Evolutionary conservation across 1,140 invertebrate species (phyloP), one percentile per base, ranked within the genome.

Genomic region (Musca domestica): DNA sequence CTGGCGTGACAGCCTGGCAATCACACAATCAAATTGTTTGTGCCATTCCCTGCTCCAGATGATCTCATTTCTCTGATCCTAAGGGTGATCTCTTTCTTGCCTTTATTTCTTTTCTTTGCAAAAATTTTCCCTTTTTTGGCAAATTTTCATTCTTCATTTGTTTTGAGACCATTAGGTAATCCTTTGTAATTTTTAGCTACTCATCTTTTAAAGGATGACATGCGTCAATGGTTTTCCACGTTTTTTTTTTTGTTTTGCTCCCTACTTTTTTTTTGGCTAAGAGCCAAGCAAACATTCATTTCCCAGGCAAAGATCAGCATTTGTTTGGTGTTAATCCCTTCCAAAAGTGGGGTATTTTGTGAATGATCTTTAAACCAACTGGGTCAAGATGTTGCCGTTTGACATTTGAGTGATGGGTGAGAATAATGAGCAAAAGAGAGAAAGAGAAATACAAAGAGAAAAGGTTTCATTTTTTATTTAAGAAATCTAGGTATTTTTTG

Each of bases 191-290:
- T 30, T 61, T 61, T n/a, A 34, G n/a, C 56, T 61, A 17, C 27
- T 61, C 27, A 61, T 61, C 56, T 5, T 41, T 41, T 41, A 9
- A n/a, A 34, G 34, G 23, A 34, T 61, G 56, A 34, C 56, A 61
- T 61, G 56, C 56, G 56, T 61, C 56, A 61, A 41, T 61, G 56
- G n/a, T 25, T 61, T 61, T 56, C 15, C n/a, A n/a, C n/a, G 10
- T 41, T 7, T 41, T 41, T 30, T 41, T 5, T 41, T n/a, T n/a
- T n/a, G n/a, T n/a, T n/a, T n/a, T n/a, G n/a, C 34, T 41, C 34
- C 10, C 34, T 12, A 7, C 10, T 5, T n/a, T n/a, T n/a, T n/a
- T n/a, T n/a, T 12, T 12, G 34, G 5, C 10, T 10, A 41, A 41
- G 34, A 10, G 34, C 34, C 12, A 5, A 41, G 34, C 10, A 41